Evolutionary conservation across 1,140 invertebrate species (phyloP), one percentile per base, ranked within the genome.

Genomic region (Drosophila willistoni): DNA sequence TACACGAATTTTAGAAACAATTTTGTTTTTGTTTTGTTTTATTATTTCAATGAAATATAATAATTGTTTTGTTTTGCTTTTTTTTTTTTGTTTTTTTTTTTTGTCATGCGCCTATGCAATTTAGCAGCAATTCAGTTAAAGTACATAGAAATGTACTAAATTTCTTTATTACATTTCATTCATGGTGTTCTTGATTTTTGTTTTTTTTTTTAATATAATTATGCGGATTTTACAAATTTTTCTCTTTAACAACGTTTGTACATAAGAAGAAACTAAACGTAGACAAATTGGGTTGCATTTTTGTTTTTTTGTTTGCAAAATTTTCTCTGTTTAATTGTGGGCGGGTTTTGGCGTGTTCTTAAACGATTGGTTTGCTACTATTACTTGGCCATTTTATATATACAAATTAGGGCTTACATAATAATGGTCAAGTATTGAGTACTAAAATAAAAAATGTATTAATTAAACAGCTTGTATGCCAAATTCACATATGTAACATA

Each of bases 11-110:
- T 90, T 80, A 89, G 89, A 90, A 90, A 90, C 81, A 91, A 85
- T 90, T 3, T 29, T 29, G 29, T 89, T 80, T 70, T 78, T 71
- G 84, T 77, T 79, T 60, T 68, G 14, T 60, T 67, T 84, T 84
- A 85, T 79, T 91, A 81, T 90, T 91, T 91, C 89, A 89, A 69
- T 91, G 90, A 90, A 90, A 90, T 90, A 89, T 89, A 90, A 91
- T 90, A 90, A 80, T 89, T 70, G 71, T 87, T 87, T 79, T 25
- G 22, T 89, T 80, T 70, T 78, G 68, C 79, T 77, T 79, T 60
- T 68, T 12, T 51, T 67, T 84, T 84, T 77, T 77, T 91, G 81
- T 84, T 80, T 79, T 91, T 75, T 90, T 91, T 91, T 84, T 83
- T 87, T 77, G 71, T 83, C 67, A 89, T 89, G 77, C 73, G 74